A percentile compares a stretch with the other conserved stretches of the same genome.
phyloP scores from a whole-genome alignment of 2,797 vertebrate genomes.

The Bradypodion pumilum region DNA sequence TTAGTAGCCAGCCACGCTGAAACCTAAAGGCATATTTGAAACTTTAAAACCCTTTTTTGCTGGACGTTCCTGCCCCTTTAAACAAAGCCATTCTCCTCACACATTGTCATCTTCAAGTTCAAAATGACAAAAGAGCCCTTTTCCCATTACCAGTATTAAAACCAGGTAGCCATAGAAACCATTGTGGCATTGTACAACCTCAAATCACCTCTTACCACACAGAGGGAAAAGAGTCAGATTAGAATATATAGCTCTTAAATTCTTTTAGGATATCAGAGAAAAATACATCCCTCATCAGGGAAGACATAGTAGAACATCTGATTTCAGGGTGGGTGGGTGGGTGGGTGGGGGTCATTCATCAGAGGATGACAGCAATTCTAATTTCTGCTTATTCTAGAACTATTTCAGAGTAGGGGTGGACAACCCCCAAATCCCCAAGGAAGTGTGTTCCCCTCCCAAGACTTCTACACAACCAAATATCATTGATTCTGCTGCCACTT shows the following conservation, averaged over 20 bases:
- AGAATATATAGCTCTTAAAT: rapidly evolving
- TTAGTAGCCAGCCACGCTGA: rapidly evolving
- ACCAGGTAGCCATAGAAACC: constrained; percentile 40
- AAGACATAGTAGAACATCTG: background rate
- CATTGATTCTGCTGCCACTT: too few species aligned
- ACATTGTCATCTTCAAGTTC: constrained; percentile 37
- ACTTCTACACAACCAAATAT: too few species aligned
- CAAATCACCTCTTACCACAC: background rate
- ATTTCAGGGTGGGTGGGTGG: too few species aligned
- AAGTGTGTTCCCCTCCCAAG: too few species aligned
- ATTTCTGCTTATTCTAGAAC: background rate
- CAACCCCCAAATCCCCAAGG: background rate
- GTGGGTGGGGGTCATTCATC: too few species aligned
- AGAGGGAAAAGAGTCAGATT: background rate
- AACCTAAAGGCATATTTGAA: background rate
- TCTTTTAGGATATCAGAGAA: rapidly evolving
- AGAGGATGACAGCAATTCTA: too few species aligned
- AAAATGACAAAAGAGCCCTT: constrained; percentile 39
- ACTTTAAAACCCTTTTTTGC: background rate
- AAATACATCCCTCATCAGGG: background rate
- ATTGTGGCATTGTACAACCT: rapidly evolving
- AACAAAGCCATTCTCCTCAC: constrained; percentile 9
- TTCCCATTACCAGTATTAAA: background rate
- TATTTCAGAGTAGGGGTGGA: background rate
- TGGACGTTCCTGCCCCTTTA: constrained; percentile 26